These are phyloP conservation scores for Aurelia sp. DNA, from an alignment of 30 jellyfish, hydroid and myxozoan genomes.

Conservation along the genomic window DNA sequence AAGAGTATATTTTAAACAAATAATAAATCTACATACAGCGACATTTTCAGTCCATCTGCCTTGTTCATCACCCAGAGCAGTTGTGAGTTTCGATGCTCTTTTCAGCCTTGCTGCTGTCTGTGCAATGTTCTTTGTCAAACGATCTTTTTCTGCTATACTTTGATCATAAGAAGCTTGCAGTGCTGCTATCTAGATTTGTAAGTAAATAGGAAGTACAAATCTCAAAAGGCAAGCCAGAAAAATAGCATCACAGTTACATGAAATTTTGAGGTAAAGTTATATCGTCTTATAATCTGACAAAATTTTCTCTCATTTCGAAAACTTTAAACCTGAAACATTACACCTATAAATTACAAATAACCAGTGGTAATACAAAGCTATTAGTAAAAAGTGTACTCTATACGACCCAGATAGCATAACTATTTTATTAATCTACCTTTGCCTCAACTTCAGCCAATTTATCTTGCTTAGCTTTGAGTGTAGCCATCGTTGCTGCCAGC, in stretches of 20 bases:
- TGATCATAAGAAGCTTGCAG: constrained; percentile 86
- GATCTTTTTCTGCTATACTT: constrained; percentile 89
- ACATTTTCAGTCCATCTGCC: constrained; percentile 98
- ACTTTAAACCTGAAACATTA: too few relatives aligned
- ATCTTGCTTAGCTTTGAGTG: constrained; percentile 87
- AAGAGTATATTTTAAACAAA: too few relatives aligned
- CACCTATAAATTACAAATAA: too few relatives aligned
- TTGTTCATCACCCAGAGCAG: constrained; percentile 97
- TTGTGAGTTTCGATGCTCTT: constrained; percentile 93
- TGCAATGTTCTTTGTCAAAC: constrained; percentile 87
- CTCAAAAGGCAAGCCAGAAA: neutral
- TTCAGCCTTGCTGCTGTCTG: constrained; percentile 97
- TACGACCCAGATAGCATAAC: neutral
- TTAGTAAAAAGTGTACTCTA: too few relatives aligned
- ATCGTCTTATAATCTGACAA: too few relatives aligned
- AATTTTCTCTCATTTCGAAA: too few relatives aligned
- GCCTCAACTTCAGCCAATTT: constrained; percentile 91
- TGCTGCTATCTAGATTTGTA: constrained; percentile 74
- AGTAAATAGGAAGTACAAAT: neutral
- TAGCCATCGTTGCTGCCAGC: constrained; percentile 84
- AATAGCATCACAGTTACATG: too few relatives aligned
- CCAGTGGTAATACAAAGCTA: too few relatives aligned
- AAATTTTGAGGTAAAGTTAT: too few relatives aligned
- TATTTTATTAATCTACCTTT: constrained; percentile 23
- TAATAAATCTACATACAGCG: constrained; percentile 64